Evolutionary conservation across 1,140 invertebrate species (phyloP), one percentile per base, ranked within the genome.

Genomic region (Cotesia typhae): DNA sequence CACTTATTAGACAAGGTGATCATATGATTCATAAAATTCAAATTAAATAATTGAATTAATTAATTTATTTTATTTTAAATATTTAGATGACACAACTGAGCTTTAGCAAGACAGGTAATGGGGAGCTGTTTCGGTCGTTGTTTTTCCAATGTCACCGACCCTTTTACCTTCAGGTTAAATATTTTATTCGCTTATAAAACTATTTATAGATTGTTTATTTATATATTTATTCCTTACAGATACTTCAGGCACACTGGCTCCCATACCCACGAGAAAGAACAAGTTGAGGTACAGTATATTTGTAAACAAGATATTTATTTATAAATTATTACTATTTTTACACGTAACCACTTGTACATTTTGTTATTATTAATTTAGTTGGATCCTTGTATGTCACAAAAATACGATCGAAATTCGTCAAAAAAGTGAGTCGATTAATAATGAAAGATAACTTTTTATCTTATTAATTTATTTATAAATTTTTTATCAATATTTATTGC

Each of bases 101-200:
- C 75, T 77, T 74, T 74, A 72, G 70, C 66, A 75, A 79, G 76
- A 77, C 81, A 78, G 82, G 80, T 84, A 77, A 89, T 89, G 88
- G 88, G 88, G 80, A 87, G 83, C 82, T 89, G 88, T 80, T 80
- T 88, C 74, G 85, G 85, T 77, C 86, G 80, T 75, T 89, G 88
- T 74, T 84, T 88, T 77, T 79, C 84, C 70, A 83, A 77, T 75
- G 75, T 84, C 64, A 76, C 77, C 72, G 79, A 84, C 70, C 76
- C 78, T 17, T 75, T 80, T 36, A 77, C 82, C n/a, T 77, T 78
- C 82, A 85, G 83, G 81, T 85, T 79, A 80, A 51, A 38, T 35
- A 63, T 67, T 65, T 64, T 64, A 53, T 64, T 38, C 6, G 47
- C n/a, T 36, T 55, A 12, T 37, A 37, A 51, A 47, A 52, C 14